Base-by-base conservation (phyloP, 1,140 invertebrate genomes). In the Dysdera silvatica region DNA sequence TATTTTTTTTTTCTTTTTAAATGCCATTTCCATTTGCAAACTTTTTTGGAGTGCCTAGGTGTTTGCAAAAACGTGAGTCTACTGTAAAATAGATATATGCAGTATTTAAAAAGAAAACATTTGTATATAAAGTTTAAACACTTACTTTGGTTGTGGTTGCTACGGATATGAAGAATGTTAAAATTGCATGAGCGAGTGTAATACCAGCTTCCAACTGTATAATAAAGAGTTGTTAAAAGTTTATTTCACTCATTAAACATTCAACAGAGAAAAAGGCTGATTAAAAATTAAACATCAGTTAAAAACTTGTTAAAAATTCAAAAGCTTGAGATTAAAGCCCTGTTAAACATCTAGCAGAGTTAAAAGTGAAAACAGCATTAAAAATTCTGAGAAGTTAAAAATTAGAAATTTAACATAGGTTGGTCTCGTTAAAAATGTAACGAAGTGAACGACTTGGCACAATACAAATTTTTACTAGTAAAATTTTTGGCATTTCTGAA, bases 131-230 rank as follows among this genome's bases (percentile, higher is more conserved):
- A 56, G 41, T 20, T n/a, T 2, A 24, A 37, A 23, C 8, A 51
- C 43, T 55, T 67, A 65, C 66, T 37, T 67, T 51, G 37, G 53
- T 53, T 31, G 54, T 31, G 20, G 60, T 26, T 12, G 61, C 35
- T 33, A 67, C 51, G 4, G 61, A 47, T 6, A 67, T 26, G 23
- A 67, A 65, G 23, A 67, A 43, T 16, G 49, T 57, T 6, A 67
- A 45, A 8, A 67, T 65, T 3, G 49, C n/a, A 48, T 63, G 61
- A 31, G 60, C 26, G 4, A 67, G 26, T 35, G 57, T 54, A 16
- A 56, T 23, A 37, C 53, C 65, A 48, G 33, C 41, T 18, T 58
- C 41, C 12, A 63, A 32, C 65, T 67, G n/a, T 37, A 41, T 32
- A 65, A 52, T 16, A 59, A 32, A 26, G 43, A 10, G 18, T 29